These are phyloP conservation scores for Eupeodes latifasciatus DNA, from an alignment of 2,888 invertebrate species.

Conservation along the genomic window DNA sequence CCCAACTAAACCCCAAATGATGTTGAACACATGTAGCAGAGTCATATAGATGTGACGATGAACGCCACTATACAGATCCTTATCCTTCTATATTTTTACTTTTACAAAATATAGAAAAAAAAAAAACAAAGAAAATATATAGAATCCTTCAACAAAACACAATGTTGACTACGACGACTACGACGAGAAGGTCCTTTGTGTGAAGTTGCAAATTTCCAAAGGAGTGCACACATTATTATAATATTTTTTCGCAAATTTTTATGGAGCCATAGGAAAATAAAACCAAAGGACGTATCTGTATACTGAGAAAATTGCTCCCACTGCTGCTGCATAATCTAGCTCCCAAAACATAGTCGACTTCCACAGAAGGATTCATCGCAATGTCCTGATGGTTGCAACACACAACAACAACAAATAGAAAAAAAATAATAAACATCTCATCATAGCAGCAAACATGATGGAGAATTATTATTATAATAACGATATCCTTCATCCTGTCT, in stretches of 20 bases:
- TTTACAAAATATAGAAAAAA: constrained; percentile 24
- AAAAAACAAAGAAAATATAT: constrained; percentile 17
- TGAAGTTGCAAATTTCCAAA: constrained; percentile 72
- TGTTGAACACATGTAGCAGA: constrained; percentile 73
- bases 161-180: constrained; percentile 48
- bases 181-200: constrained; percentile 71
- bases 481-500: constrained; percentile 76
- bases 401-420: constrained; percentile 7
- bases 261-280: constrained; percentile 18
- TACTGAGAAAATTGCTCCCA: constrained; percentile 16
- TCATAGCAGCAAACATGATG: constrained; percentile 72
- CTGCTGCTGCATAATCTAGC: constrained; percentile 52
- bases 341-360: constrained; percentile 57
- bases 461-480: constrained; percentile 76
- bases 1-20: constrained; percentile 72
- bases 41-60: constrained; percentile 51
- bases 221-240: constrained; percentile 77
- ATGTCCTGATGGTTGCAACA: constrained; percentile 56
- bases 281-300: too few relatives aligned
- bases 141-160: constrained; percentile 51
- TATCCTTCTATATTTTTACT: constrained; percentile 31
- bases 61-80: constrained; percentile 36
- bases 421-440: constrained; percentile 41
- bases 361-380: constrained; percentile 63
- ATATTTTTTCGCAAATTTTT: constrained; percentile 68